Conservation (phyloP, 2,113 vertebrate genomes). For the Lepisosteus osseus region DNA sequence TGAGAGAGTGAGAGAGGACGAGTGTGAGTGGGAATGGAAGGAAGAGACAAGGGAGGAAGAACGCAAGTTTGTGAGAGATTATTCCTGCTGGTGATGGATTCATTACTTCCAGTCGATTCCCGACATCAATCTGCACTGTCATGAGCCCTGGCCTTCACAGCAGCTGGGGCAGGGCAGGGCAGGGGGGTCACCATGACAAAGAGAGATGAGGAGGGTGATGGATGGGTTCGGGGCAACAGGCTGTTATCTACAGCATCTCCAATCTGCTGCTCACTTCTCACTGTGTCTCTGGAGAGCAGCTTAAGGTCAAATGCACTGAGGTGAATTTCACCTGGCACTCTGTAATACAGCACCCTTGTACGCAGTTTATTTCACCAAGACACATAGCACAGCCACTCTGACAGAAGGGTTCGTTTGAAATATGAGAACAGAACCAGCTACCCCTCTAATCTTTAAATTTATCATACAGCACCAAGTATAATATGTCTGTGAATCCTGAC, state of each 20-base stretch:
- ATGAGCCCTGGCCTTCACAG: conserved; percentile 36
- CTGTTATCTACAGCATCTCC: conserved; percentile 1
- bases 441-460: no score
- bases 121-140: conserved; percentile 43
- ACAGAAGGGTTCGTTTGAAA: no score
- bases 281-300: conserved; percentile 26
- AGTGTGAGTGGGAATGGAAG: not conserved
- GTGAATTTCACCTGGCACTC: no score
- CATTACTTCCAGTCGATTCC: conserved; percentile 66
- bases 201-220: conserved; percentile 3
- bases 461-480: no score
- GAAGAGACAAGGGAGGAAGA: no score
- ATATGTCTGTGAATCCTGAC: no score
- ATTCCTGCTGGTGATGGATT: conserved; percentile 51
- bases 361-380: no score
- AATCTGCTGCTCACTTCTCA: no score
- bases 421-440: no score
- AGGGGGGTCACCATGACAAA: conserved; percentile 22
- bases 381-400: no score
- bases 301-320: conserved; percentile 43
- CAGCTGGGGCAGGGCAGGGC: conserved; percentile 27
- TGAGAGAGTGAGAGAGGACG: not conserved
- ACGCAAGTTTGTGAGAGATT: not conserved
- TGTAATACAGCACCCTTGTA: no score
- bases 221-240: conserved; percentile 31